Percentiles rank a stretch among this genome's conserved stretches.
Conservation (phyloP, 2,113 vertebrate species). For the Synchiropus splendidus region DNA sequence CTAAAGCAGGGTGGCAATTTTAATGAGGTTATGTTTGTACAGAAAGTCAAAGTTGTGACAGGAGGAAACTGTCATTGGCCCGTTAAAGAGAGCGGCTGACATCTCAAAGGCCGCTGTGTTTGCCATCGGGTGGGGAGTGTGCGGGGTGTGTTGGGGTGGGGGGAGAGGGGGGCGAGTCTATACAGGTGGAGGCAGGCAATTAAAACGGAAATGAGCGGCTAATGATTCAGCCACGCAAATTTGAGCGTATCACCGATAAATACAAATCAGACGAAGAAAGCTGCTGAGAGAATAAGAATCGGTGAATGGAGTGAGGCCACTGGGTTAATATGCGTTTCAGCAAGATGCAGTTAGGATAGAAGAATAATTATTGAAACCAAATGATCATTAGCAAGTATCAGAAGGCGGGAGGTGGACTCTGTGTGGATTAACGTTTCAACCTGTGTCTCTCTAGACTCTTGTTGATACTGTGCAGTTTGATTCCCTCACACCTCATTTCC, state of each 20-base stretch:
- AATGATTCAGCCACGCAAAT: slow-evolving; percentile 35
- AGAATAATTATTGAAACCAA: slow-evolving; percentile 32
- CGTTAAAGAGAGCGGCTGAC: slow-evolving; percentile 57
- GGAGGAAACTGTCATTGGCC: slow-evolving; percentile 67
- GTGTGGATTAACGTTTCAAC: not conserved
- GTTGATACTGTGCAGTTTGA: slow-evolving; percentile 1
- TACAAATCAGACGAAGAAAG: slow-evolving; percentile 34
- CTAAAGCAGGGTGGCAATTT: slow-evolving; percentile 57
- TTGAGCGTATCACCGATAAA: slow-evolving; percentile 38
- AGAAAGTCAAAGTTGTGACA: slow-evolving; percentile 66
- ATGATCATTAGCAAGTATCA: slow-evolving; percentile 42
- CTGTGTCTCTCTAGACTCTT: too few species aligned
- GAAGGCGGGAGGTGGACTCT: not conserved
- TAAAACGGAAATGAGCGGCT: slow-evolving; percentile 51
- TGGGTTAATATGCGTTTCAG: slow-evolving; percentile 22
- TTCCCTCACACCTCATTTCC: not conserved
- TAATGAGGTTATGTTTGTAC: slow-evolving; percentile 70
- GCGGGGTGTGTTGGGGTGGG: too few species aligned
- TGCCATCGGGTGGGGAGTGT: slow-evolving; percentile 10
- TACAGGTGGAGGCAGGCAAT: slow-evolving; percentile 65
- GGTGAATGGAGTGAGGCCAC: slow-evolving; percentile 39
- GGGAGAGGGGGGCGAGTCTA: slow-evolving; percentile 47
- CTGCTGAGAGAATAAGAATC: slow-evolving; percentile 44
- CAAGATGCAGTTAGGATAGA: slow-evolving; percentile 28
- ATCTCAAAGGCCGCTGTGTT: slow-evolving; percentile 60